These are phyloP conservation scores for Ictidomys tridecemlineatus DNA, from an alignment of 2,113 vertebrate species.

Conservation along the genomic window DNA sequence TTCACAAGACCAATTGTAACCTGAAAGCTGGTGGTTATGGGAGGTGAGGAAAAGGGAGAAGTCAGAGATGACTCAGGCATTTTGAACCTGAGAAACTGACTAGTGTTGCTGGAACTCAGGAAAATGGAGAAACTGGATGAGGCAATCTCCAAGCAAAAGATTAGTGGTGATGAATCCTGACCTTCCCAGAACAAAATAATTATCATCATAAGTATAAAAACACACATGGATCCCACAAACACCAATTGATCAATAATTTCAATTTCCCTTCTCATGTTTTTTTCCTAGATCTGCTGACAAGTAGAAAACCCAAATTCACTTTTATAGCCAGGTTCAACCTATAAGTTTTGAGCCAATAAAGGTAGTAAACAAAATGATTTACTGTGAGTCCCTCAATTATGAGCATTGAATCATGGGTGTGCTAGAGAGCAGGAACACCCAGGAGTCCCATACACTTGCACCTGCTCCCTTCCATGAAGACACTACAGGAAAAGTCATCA, in stretches of 20 bases:
- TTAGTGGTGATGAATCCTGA: neutral
- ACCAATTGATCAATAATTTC: conserved; percentile 8
- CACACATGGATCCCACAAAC: neutral
- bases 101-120: neutral
- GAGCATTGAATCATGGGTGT: neutral
- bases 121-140: conserved; percentile 21
- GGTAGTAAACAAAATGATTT: neutral
- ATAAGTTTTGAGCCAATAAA: neutral
- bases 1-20: conserved; percentile 47
- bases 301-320: conserved; percentile 24
- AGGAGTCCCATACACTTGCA: neutral
- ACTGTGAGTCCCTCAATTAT: neutral
- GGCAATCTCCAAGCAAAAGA: neutral
- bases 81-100: conserved; percentile 33
- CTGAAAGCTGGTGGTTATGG: neutral
- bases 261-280: neutral
- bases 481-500: neutral
- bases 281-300: neutral
- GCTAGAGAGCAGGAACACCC: neutral
- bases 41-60: conserved; percentile 45
- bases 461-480: neutral
- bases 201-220: no score
- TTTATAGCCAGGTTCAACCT: neutral
- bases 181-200: neutral
- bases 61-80: conserved; percentile 50